Evolutionary conservation across 2,797 vertebrate genomes (phyloP).

Genomic region (Acomys russatus): DNA sequence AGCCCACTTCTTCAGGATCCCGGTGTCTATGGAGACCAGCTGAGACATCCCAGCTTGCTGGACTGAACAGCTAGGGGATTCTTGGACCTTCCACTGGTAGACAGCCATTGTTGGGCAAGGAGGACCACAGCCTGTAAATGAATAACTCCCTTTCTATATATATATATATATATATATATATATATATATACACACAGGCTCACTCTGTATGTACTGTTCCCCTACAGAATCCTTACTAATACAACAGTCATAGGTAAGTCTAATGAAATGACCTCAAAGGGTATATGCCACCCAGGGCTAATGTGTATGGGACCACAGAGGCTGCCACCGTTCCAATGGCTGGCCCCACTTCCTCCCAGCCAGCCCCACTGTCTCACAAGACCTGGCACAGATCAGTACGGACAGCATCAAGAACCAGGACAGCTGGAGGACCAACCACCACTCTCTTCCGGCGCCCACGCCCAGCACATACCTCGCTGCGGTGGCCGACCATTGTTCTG

Average conservation of each 20-base stretch:
- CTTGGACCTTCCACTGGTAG: not conserved
- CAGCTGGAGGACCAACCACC: not conserved
- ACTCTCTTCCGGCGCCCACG: not conserved
- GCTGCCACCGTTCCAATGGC: not conserved
- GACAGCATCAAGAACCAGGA: not conserved
- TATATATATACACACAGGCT: not conserved
- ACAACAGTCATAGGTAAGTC: not conserved
- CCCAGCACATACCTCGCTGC: conserved; percentile 92
- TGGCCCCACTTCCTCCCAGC: not conserved
- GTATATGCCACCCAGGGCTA: not conserved
- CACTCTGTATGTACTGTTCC: not conserved
- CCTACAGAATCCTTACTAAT: not conserved
- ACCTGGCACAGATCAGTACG: accelerated
- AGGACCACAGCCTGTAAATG: not conserved
- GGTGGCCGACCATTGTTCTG: conserved; percentile 97
- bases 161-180: not conserved
- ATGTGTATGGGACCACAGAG: not conserved
- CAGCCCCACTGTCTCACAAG: not conserved
- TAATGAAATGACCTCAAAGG: not conserved
- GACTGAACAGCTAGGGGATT: not conserved
- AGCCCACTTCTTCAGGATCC: not conserved
- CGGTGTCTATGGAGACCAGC: not conserved
- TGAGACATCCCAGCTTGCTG: not conserved
- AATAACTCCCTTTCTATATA: not conserved
- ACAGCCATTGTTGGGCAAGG: not conserved